Evolutionary conservation across 2,113 vertebrate genomes (phyloP).

Genomic region (Nibea albiflora): DNA sequence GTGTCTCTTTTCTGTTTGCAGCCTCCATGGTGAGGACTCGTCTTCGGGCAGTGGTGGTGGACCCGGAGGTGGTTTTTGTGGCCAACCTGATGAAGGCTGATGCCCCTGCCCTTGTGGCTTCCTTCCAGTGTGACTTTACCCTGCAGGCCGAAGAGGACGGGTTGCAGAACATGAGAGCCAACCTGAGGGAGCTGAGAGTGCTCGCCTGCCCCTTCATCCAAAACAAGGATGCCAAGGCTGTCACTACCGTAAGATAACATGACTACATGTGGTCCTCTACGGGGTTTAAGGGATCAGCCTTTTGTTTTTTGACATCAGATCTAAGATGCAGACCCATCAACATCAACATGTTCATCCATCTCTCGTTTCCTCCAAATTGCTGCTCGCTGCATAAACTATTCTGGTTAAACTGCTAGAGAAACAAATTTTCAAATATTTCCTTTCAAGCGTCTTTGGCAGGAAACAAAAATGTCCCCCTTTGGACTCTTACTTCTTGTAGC

Average conservation of each 20-base stretch:
- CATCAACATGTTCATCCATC: too few species aligned
- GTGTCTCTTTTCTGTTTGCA: conserved; percentile 12
- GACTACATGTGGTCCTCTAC: not conserved
- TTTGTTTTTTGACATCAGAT: too few species aligned
- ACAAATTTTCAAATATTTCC: too few species aligned
- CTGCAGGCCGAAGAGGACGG: conserved; percentile 74
- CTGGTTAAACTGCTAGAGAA: too few species aligned
- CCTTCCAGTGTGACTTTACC: conserved; percentile 91
- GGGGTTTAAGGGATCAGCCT: not conserved
- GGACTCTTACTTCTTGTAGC: too few species aligned
- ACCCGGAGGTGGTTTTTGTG: conserved; percentile 97
- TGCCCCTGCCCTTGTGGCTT: conserved; percentile 90
- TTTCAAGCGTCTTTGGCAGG: too few species aligned
- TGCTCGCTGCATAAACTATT: too few species aligned
- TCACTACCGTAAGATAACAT: conserved; percentile 88
- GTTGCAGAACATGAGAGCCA: conserved; percentile 85
- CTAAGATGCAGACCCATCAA: too few species aligned
- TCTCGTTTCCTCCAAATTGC: too few species aligned
- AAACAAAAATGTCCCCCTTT: too few species aligned
- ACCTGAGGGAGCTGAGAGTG: conserved; percentile 89
- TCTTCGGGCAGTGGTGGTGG: conserved; percentile 87
- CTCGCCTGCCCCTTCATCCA: conserved; percentile 93
- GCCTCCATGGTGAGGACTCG: conserved; percentile 55
- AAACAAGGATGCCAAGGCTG: conserved; percentile 79
- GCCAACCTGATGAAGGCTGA: conserved; percentile 91